Evolutionary conservation across 2,113 vertebrate genomes (phyloP).

Genomic region (Pterophyllum scalare): DNA sequence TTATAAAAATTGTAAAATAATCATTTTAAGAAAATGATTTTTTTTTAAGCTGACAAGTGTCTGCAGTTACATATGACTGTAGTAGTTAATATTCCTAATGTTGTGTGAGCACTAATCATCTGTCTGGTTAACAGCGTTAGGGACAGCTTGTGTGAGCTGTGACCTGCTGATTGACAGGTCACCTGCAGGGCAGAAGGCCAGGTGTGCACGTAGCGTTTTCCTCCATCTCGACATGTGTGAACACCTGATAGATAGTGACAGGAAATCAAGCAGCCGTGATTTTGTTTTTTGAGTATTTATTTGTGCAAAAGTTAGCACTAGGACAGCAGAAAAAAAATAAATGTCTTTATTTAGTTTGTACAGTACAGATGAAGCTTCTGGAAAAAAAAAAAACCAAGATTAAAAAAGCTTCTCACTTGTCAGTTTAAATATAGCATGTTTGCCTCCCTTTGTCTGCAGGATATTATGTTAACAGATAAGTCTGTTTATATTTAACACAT

Average conservation of each 20-base stretch:
- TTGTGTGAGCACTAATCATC: constrained; percentile 40
- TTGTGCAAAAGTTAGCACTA: neutral
- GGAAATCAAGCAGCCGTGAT: constrained; percentile 28
- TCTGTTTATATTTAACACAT: constrained; percentile 72
- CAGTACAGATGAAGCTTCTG: neutral
- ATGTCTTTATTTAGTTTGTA: neutral
- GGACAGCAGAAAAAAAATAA: neutral
- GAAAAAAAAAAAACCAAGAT: neutral
- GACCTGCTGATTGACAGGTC: constrained; percentile 68
- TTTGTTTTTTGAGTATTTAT: constrained; percentile 14
- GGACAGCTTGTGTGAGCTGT: constrained; percentile 40
- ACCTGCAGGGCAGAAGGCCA: constrained; percentile 63
- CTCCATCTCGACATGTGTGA: constrained; percentile 43
- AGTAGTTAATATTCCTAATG: constrained; percentile 9
- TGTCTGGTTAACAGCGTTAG: constrained; percentile 26
- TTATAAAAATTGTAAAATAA: neutral
- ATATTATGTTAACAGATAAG: constrained; percentile 39
- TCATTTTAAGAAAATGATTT: neutral
- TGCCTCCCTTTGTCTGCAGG: neutral
- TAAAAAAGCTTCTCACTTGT: constrained; percentile 8
- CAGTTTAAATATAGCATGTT: constrained; percentile 24
- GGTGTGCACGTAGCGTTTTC: constrained; percentile 61
- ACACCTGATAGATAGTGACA: constrained; percentile 66
- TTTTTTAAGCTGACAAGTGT: neutral
- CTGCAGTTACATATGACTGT: neutral